phyloP scores from a whole-genome alignment of 1,140 invertebrate species.

The Orius laevigatus region DNA sequence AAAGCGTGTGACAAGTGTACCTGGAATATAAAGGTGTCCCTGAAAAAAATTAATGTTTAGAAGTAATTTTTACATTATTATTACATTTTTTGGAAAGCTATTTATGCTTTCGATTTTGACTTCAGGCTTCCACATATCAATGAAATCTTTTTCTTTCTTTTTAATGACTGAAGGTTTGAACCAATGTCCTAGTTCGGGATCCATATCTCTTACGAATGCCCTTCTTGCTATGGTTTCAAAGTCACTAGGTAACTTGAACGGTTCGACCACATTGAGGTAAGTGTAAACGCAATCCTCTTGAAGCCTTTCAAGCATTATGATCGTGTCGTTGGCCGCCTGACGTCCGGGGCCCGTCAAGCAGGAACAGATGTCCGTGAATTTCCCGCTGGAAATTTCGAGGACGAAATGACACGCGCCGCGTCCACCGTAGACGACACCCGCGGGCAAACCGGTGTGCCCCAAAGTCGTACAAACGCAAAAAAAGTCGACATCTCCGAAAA shows the following conservation, averaged over 20 bases:
- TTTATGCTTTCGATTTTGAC: slow-evolving; percentile 1
- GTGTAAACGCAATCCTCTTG: slow-evolving; percentile 6
- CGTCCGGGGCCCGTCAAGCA: not conserved
- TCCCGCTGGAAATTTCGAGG: slow-evolving; percentile 1
- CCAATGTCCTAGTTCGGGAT: slow-evolving; percentile 4
- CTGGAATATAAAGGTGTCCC: slow-evolving; percentile 3
- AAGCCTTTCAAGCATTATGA: slow-evolving; percentile 1
- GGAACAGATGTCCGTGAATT: slow-evolving; percentile 2
- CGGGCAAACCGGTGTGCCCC: not conserved
- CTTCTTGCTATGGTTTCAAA: slow-evolving; percentile 1
- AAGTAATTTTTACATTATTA: no score
- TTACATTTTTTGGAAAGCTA: slow-evolving; percentile 1
- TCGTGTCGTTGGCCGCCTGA: slow-evolving; percentile 4
- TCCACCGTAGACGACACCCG: slow-evolving; percentile 7
- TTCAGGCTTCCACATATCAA: slow-evolving; percentile 3
- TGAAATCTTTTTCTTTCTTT: not conserved
- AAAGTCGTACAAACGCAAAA: not conserved
- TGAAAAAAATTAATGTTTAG: not conserved
- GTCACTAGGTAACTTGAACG: not conserved
- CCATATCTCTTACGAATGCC: slow-evolving; percentile 6
- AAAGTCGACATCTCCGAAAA: not conserved
- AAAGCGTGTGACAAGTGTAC: not conserved
- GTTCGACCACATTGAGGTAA: slow-evolving; percentile 3
- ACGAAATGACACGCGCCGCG: slow-evolving; percentile 7
- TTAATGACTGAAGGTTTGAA: not conserved